These are phyloP conservation scores for Monodelphis domestica DNA, from an alignment of 2,797 vertebrate species.

Conservation along the genomic window DNA sequence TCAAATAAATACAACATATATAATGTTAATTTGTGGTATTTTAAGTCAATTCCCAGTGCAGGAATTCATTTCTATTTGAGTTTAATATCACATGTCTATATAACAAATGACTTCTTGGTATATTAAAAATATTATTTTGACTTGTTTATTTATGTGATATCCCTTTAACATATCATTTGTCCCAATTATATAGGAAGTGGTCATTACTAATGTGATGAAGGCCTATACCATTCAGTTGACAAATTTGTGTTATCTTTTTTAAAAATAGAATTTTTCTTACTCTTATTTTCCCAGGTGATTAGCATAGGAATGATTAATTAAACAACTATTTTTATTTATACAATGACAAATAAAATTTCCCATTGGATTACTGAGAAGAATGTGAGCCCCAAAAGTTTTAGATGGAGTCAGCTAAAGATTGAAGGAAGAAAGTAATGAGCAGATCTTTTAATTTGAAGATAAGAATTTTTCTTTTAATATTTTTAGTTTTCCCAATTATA, in stretches of 20 bases:
- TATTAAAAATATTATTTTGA: background rate
- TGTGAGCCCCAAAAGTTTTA: background rate
- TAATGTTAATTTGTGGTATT: background rate
- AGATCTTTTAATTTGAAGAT: background rate
- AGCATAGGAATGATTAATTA: conserved; percentile 10
- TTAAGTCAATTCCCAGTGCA: background rate
- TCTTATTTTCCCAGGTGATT: conserved; percentile 6
- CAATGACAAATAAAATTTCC: background rate
- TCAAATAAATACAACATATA: background rate
- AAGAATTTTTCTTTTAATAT: too few species aligned
- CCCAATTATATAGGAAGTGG: background rate
- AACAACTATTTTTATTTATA: background rate
- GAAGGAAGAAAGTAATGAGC: background rate
- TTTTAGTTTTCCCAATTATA: too few species aligned
- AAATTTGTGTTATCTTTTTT: background rate
- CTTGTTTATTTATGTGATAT: background rate
- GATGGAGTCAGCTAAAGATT: background rate
- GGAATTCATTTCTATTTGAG: background rate
- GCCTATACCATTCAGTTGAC: background rate
- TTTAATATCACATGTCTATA: background rate
- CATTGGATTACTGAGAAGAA: background rate
- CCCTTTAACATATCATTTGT: background rate
- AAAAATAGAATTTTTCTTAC: conserved; percentile 31
- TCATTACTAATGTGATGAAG: background rate
- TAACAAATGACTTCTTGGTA: background rate